Evolutionary conservation across 2,888 invertebrate species (phyloP), one percentile per base, ranked within the genome.

Genomic region (Spodoptera picta): DNA sequence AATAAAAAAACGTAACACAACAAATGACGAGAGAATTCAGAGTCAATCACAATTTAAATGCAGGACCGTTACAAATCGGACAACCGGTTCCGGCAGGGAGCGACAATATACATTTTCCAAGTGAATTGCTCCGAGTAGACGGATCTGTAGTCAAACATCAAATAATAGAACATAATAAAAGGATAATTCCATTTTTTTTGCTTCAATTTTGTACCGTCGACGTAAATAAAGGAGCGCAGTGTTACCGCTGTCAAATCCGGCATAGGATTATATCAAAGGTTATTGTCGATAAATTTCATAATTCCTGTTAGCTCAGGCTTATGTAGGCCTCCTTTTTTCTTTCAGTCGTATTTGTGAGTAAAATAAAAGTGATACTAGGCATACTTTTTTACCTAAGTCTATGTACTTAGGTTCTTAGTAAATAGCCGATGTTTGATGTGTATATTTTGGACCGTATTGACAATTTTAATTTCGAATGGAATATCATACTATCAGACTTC

Each of bases 161-260:
- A 84, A 85, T 79, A 82, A 80, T 78, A 80, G 77, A 80, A 81
- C 73, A 79, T 70, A 78, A 80, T 79, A 82, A 80, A 79, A 65
- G 78, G 75, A 83, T 81, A 79, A 83, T 82, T 81, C 77, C 63
- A 70, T 65, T 80, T 79, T 69, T 82, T 85, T 82, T 80, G 76
- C 75, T 83, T 73, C 75, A 83, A 82, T 84, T 83, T 86, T 73
- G 77, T 75, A 82, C 72, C 63, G 61, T 60, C 63, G 63, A 79
- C 73, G 75, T 83, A 85, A 86, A 85, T 84, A 85, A 78, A 76
- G 56, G 36, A 82, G 76, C 79, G 77, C 77, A 68, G 72, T 69
- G 70, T 81, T 79, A 64, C 73, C 69, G 75, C 53, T 75, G 65
- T 77, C 70, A 74, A 78, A 77, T 73, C 74, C 73, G 54, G 67